phyloP scores from a whole-genome alignment of 2,888 invertebrate genomes.

The Notodonta ziczac region DNA sequence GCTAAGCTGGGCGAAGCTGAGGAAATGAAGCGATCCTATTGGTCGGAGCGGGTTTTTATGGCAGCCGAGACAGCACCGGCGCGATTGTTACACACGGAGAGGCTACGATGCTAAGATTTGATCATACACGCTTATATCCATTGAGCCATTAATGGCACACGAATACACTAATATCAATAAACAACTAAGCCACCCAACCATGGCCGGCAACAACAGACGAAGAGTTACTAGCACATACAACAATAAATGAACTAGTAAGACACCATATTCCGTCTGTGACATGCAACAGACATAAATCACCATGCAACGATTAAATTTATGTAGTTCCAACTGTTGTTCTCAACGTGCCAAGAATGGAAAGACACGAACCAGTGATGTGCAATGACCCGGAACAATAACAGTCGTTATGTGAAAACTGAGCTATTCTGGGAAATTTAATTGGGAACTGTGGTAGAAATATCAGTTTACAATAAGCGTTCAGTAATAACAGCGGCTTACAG shows the following conservation, averaged over 20 bases:
- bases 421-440: not conserved
- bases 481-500: too few species aligned
- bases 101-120: too few species aligned
- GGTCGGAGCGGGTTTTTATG: too few species aligned
- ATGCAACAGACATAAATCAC: not conserved
- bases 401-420: not conserved
- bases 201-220: too few species aligned
- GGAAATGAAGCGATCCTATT: too few species aligned
- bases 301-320: slow-evolving; percentile 28
- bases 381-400: not conserved
- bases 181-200: too few species aligned
- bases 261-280: not conserved
- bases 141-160: too few species aligned
- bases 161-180: too few species aligned
- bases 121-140: too few species aligned
- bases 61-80: too few species aligned
- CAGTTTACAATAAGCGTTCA: too few species aligned
- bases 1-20: too few species aligned
- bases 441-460: not conserved
- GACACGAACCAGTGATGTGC: slow-evolving; percentile 8
- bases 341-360: slow-evolving; percentile 17
- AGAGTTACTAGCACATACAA: not conserved
- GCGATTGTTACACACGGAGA: not conserved
- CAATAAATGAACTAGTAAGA: not conserved
- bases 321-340: slow-evolving; percentile 30